Percentiles rank a stretch among this genome's conserved stretches.
Conservation (phyloP, 2,797 vertebrate species). For the Lophotriccus pileatus region DNA sequence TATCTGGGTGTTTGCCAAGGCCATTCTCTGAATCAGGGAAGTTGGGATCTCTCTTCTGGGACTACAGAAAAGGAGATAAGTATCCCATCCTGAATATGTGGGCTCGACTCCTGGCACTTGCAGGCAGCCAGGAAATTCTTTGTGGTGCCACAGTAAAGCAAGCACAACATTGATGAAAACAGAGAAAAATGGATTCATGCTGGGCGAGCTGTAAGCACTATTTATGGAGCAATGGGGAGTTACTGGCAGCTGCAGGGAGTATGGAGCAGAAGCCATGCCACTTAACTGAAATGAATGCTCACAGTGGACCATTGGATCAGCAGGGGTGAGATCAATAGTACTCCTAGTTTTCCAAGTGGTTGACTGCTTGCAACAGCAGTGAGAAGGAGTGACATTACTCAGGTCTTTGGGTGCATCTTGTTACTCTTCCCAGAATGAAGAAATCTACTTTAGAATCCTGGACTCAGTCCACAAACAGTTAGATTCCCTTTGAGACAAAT, state of each 20-base stretch:
- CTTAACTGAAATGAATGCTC: slow-evolving; percentile 62
- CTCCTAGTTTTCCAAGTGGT: slow-evolving; percentile 49
- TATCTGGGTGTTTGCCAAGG: slow-evolving; percentile 27
- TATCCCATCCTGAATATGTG: neutral
- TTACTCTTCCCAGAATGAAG: neutral
- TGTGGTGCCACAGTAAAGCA: slow-evolving; percentile 24
- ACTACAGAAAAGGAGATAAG: neutral
- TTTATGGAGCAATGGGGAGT: slow-evolving; percentile 55
- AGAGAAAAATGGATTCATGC: slow-evolving; percentile 37
- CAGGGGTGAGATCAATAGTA: slow-evolving; percentile 43
- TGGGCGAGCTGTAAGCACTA: slow-evolving; percentile 47
- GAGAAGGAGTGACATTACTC: slow-evolving; percentile 15
- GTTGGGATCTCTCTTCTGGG: slow-evolving; percentile 22
- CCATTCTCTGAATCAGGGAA: neutral
- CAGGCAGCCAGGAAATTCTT: neutral
- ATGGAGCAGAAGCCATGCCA: slow-evolving; percentile 37
- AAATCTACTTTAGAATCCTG: neutral
- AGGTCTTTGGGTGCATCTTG: slow-evolving; percentile 39
- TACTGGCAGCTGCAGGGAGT: slow-evolving; percentile 31
- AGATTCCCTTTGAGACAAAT: neutral
- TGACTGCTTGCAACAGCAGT: slow-evolving; percentile 34
- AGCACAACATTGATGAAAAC: slow-evolving; percentile 24
- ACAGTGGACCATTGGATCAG: slow-evolving; percentile 52
- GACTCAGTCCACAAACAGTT: neutral
- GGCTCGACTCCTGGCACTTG: neutral